These are phyloP conservation scores for Orgyia antiqua DNA, from an alignment of 2,888 invertebrate species.

Conservation along the genomic window DNA sequence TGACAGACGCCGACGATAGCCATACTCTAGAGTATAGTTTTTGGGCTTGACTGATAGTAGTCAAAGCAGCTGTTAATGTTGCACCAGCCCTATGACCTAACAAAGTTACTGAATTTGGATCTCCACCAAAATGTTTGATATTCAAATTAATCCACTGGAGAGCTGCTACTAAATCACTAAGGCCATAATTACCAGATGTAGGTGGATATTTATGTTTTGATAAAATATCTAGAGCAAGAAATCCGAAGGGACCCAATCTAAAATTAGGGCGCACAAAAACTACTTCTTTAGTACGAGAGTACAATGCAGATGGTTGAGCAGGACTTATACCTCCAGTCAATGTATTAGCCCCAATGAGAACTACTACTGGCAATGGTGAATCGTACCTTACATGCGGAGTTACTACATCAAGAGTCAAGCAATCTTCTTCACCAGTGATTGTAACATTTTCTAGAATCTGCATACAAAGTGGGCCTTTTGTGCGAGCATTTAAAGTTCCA, in stretches of 20 bases:
- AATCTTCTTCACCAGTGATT: conserved; percentile 86
- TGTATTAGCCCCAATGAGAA: conserved; percentile 88
- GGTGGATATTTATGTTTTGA: conserved; percentile 83
- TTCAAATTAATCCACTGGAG: conserved; percentile 89
- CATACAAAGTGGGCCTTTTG: conserved; percentile 82
- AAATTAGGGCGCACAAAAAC: conserved; percentile 93
- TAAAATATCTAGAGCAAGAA: conserved; percentile 85
- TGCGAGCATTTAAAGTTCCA: conserved; percentile 83
- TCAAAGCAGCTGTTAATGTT: conserved; percentile 87
- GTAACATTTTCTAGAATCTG: conserved; percentile 84
- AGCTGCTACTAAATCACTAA: conserved; percentile 87
- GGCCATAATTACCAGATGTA: conserved; percentile 91
- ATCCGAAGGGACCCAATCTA: conserved; percentile 88
- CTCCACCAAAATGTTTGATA: conserved; percentile 90
- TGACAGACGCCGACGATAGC: conserved; percentile 87
- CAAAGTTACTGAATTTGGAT: conserved; percentile 86
- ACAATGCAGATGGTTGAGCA: conserved; percentile 84
- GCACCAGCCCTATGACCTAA: conserved; percentile 92
- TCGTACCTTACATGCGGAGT: conserved; percentile 90
- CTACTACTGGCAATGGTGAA: conserved; percentile 88
- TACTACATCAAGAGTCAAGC: conserved; percentile 88
- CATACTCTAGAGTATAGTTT: conserved; percentile 86
- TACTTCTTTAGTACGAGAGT: conserved; percentile 87
- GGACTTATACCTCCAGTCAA: conserved; percentile 88
- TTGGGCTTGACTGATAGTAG: conserved; percentile 77